These are phyloP conservation scores for Peromyscus eremicus DNA, from an alignment of 2,797 vertebrate species.

Conservation along the genomic window DNA sequence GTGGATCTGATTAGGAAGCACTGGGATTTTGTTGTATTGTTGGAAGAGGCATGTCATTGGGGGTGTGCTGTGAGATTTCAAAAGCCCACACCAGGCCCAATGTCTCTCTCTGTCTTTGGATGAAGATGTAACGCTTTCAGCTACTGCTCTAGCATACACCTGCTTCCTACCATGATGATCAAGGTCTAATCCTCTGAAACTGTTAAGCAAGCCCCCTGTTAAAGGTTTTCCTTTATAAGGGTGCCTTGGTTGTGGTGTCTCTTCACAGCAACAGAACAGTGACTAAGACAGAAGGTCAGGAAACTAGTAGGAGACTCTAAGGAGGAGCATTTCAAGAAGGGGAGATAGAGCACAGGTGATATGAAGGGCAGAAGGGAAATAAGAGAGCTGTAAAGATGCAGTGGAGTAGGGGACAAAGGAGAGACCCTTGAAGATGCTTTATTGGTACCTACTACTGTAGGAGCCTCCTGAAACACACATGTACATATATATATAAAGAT, in stretches of 20 bases:
- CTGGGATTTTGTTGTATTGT: neutral
- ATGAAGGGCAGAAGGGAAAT: neutral
- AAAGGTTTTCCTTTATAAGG: neutral
- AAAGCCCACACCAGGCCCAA: neutral
- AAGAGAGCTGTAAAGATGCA: neutral
- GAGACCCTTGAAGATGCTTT: neutral
- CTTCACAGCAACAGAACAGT: too few relatives aligned
- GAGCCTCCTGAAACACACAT: too few relatives aligned
- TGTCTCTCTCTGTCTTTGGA: neutral
- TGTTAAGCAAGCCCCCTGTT: neutral
- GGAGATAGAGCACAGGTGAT: neutral
- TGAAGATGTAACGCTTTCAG: neutral
- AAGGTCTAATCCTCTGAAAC: too few relatives aligned
- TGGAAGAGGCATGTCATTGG: neutral
- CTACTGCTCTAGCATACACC: too few relatives aligned
- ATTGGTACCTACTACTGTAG: too few relatives aligned
- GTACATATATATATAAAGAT: too few relatives aligned
- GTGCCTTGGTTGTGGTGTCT: neutral
- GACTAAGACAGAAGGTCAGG: neutral
- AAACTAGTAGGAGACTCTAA: neutral
- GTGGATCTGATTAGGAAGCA: too few relatives aligned
- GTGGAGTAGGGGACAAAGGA: neutral
- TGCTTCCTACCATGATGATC: neutral
- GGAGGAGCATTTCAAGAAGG: neutral
- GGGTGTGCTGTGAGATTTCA: neutral